Evolutionary conservation across 2,888 invertebrate species (phyloP).

Genomic region (Scrobipalpa atriplicella): DNA sequence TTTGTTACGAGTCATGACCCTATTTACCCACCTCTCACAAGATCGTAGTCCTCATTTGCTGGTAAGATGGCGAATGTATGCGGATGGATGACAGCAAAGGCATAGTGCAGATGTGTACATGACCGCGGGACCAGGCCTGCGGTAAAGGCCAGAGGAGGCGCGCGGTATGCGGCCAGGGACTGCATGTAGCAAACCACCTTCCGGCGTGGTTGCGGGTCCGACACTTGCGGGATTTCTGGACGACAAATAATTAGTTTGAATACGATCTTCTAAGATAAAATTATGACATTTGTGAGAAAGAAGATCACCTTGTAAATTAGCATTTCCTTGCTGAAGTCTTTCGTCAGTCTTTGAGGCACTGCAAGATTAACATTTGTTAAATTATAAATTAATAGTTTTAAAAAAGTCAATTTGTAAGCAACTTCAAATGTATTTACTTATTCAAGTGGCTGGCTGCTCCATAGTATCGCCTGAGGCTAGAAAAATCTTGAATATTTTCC

Average conservation of each 20-base stretch:
- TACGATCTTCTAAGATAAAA: neutral
- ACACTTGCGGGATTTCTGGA: conserved; percentile 69
- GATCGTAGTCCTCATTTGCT: conserved; percentile 87
- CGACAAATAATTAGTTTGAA: neutral
- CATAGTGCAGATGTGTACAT: conserved; percentile 90
- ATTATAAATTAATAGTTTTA: neutral
- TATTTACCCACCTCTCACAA: conserved; percentile 87
- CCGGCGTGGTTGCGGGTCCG: conserved; percentile 52
- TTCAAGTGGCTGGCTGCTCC: conserved; percentile 74
- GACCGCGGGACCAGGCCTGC: conserved; percentile 85
- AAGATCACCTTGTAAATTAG: conserved; percentile 68
- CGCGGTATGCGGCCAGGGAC: conserved; percentile 85
- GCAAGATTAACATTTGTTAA: conserved; percentile 35
- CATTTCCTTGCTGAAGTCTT: conserved; percentile 71
- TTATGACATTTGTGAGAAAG: conserved; percentile 17
- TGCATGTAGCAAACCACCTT: conserved; percentile 87
- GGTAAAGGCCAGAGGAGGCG: conserved; percentile 85
- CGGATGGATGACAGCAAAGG: conserved; percentile 87
- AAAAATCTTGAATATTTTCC: conserved; percentile 49
- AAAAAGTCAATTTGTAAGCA: neutral
- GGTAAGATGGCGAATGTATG: conserved; percentile 84
- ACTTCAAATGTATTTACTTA: conserved; percentile 54
- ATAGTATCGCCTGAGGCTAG: conserved; percentile 59
- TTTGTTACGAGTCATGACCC: too few species aligned
- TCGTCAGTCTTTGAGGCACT: conserved; percentile 64